A percentile compares a stretch with the other conserved stretches of the same genome.
Conservation (phyloP, 2,888 invertebrate species). For the Erebia epiphron region DNA sequence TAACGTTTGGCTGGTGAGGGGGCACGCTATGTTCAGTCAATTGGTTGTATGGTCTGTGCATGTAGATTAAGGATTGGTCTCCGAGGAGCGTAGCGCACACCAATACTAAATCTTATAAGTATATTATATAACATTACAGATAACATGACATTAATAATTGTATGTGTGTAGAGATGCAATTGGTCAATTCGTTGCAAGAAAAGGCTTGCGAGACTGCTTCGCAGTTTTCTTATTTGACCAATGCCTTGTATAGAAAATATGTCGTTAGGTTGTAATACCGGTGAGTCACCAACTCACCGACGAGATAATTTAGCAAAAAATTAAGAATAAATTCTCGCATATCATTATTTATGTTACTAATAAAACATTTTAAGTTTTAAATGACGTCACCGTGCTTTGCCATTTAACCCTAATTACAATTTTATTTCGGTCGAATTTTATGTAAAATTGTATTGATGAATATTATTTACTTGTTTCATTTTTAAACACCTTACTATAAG, state of each 20-base stretch:
- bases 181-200: background rate
- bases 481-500: too few relatives aligned
- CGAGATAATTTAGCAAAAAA: background rate
- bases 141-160: background rate
- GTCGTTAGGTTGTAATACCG: background rate
- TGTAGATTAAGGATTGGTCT: too few relatives aligned
- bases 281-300: background rate
- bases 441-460: too few relatives aligned
- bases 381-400: background rate
- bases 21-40: too few relatives aligned
- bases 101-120: background rate
- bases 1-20: too few relatives aligned
- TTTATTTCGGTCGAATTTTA: background rate
- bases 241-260: constrained; percentile 7
- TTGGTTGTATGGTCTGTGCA: too few relatives aligned
- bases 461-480: too few relatives aligned
- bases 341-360: background rate
- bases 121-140: background rate
- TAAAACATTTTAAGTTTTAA: background rate
- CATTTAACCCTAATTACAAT: background rate
- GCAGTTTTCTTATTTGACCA: constrained; percentile 10
- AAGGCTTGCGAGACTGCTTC: background rate
- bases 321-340: background rate
- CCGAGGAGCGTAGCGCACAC: too few relatives aligned
- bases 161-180: background rate